Conservation (phyloP, 2,797 vertebrate species). For the Lophotriccus pileatus region DNA sequence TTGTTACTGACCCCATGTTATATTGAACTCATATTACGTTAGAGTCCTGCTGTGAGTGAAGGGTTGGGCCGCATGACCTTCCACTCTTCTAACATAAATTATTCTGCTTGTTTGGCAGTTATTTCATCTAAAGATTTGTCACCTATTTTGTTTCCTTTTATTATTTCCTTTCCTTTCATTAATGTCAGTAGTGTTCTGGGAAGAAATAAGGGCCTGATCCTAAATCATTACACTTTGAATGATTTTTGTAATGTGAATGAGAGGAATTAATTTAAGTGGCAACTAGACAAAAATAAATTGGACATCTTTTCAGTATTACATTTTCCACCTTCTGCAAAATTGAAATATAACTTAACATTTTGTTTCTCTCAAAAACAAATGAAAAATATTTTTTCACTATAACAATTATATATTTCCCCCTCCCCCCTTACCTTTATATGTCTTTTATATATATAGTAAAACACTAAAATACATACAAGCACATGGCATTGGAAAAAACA, state of each 20-base stretch:
- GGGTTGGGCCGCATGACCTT: background rate
- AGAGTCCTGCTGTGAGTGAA: background rate
- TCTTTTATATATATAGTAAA: too few species aligned
- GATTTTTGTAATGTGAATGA: background rate
- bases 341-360: background rate
- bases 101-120: background rate
- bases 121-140: background rate
- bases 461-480: rapidly evolving
- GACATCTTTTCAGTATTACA: background rate
- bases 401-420: background rate
- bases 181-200: background rate
- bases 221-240: background rate
- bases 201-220: background rate
- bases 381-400: background rate
- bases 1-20: background rate
- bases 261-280: background rate
- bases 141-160: background rate
- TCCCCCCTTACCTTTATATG: rapidly evolving
- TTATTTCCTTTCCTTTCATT: background rate
- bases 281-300: background rate
- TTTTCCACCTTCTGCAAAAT: background rate
- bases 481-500: background rate
- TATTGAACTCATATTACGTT: background rate
- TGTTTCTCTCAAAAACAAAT: background rate
- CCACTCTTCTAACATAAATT: background rate